These are phyloP conservation scores for Drosophila ochracea DNA, from an alignment of 2,888 invertebrate genomes.

Conservation along the genomic window DNA sequence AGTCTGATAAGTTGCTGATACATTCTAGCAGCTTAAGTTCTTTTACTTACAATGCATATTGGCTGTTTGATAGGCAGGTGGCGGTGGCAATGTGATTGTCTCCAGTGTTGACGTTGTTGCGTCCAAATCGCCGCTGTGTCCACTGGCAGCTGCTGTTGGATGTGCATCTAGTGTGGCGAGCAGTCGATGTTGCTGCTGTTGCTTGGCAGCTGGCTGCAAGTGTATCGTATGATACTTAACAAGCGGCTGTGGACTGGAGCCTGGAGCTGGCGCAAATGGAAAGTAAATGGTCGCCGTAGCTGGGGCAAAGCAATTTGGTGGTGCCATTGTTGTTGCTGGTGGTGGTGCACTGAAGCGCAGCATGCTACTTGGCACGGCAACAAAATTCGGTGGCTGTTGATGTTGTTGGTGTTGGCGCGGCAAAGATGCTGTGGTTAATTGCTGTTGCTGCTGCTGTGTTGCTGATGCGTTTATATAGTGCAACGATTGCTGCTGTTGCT, in stretches of 20 bases:
- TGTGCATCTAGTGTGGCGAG: constrained; percentile 43
- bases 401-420: constrained; percentile 68
- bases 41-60: constrained; percentile 84
- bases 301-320: constrained; percentile 78
- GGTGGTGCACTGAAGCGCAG: constrained; percentile 72
- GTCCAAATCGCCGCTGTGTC: constrained; percentile 34
- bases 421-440: constrained; percentile 72
- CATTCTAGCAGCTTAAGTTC: not conserved
- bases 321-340: constrained; percentile 40
- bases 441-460: constrained; percentile 64
- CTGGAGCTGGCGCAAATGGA: constrained; percentile 75
- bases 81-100: constrained; percentile 81
- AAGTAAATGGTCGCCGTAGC: constrained; percentile 84
- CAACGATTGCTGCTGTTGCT: constrained; percentile 45
- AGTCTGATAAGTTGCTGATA: not conserved
- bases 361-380: constrained; percentile 82
- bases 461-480: constrained; percentile 71
- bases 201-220: constrained; percentile 78
- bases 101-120: constrained; percentile 56
- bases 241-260: constrained; percentile 73
- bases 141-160: constrained; percentile 21
- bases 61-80: constrained; percentile 85
- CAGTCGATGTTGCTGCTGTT: constrained; percentile 63
- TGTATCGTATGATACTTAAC: constrained; percentile 85
- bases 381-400: constrained; percentile 72